These are phyloP conservation scores for Drosophila takahashii DNA, from an alignment of 1,140 invertebrate genomes.

Conservation along the genomic window DNA sequence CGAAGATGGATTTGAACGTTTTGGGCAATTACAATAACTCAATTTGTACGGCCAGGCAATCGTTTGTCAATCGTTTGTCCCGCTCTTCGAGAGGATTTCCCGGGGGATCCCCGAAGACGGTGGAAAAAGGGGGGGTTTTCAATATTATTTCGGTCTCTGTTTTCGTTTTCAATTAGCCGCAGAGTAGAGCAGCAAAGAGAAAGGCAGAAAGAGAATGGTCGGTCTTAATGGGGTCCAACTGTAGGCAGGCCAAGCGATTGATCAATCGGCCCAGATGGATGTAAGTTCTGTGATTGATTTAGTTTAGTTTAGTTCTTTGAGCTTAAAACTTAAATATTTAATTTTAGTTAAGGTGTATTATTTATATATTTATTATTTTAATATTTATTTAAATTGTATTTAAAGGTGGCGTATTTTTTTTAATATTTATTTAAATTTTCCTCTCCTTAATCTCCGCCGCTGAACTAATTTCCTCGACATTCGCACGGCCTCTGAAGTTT, in stretches of 20 bases:
- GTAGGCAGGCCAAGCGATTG: slow-evolving; percentile 24
- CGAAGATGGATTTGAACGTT: slow-evolving; percentile 78
- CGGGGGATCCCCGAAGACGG: not conserved
- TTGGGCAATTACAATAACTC: slow-evolving; percentile 81
- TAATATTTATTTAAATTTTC: not conserved
- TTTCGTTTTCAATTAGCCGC: slow-evolving; percentile 62
- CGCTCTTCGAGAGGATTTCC: slow-evolving; percentile 5
- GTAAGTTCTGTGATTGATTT: slow-evolving; percentile 8
- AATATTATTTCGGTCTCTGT: slow-evolving; percentile 39
- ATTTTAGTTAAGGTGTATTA: too few relatives aligned
- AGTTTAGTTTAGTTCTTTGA: not conserved
- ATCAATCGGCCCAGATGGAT: slow-evolving; percentile 22
- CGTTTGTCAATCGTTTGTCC: slow-evolving; percentile 61
- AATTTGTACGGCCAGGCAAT: slow-evolving; percentile 72
- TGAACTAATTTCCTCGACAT: slow-evolving; percentile 26
- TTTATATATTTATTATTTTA: not conserved
- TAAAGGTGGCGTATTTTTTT: too few relatives aligned
- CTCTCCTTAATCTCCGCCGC: not conserved
- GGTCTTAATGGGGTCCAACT: slow-evolving; percentile 41
- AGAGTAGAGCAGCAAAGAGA: slow-evolving; percentile 46
- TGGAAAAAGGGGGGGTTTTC: slow-evolving; percentile 13
- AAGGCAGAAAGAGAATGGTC: slow-evolving; percentile 65
- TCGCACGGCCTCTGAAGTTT: slow-evolving; percentile 21
- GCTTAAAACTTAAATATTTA: not conserved
- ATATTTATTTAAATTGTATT: not conserved